phyloP scores from a whole-genome alignment of 2,113 vertebrate genomes.

The Ophiodon elongatus region DNA sequence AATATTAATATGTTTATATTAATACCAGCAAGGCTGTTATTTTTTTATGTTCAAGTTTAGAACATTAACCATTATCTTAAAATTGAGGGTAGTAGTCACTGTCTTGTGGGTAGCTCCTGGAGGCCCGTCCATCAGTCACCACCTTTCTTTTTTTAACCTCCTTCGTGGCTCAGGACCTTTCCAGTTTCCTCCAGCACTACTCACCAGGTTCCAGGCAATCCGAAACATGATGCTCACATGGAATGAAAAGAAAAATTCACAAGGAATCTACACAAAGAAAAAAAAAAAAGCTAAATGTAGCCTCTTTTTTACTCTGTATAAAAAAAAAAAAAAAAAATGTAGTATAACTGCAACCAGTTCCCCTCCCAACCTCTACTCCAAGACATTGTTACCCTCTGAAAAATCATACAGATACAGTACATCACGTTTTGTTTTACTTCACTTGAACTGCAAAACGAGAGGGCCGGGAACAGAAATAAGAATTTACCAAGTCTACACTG shows the following conservation, averaged over 20 bases:
- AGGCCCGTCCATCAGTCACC: conserved; percentile 43
- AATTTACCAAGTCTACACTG: conserved; percentile 83
- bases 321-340: conserved; percentile 64
- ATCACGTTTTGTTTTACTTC: conserved; percentile 87
- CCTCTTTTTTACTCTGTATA: conserved; percentile 64
- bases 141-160: conserved; percentile 8
- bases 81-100: conserved; percentile 78
- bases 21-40: conserved; percentile 86
- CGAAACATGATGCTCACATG: conserved; percentile 73
- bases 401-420: conserved; percentile 87
- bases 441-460: conserved; percentile 85
- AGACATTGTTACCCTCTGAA: conserved; percentile 74
- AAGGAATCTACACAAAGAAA: conserved; percentile 77
- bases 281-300: conserved; percentile 63
- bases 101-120: conserved; percentile 63
- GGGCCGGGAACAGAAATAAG: conserved; percentile 76
- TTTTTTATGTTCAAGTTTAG: conserved; percentile 80
- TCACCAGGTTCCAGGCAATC: conserved; percentile 61
- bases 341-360: conserved; percentile 63
- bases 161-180: conserved; percentile 55
- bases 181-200: conserved; percentile 73
- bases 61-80: conserved; percentile 83
- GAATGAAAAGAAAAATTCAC: conserved; percentile 84
- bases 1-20: conserved; percentile 86
- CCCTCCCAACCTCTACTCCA: conserved; percentile 60